A percentile compares a stretch with the other conserved stretches of the same genome.
Conservation (phyloP, 2,113 vertebrate species). For the Catharus minimus region DNA sequence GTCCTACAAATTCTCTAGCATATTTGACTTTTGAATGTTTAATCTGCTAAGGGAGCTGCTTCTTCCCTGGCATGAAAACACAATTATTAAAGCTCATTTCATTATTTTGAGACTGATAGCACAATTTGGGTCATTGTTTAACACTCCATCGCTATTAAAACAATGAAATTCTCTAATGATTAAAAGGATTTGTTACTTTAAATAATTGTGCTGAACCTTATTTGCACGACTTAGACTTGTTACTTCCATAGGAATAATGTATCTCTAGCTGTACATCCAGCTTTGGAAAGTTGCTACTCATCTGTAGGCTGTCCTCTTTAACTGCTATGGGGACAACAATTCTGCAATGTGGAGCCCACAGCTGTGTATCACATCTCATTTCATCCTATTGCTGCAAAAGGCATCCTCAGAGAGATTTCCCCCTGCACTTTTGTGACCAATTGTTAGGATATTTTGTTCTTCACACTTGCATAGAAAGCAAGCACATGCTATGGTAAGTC, state of each 20-base stretch:
- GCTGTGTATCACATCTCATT: neutral
- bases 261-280: neutral
- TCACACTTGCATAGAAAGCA: neutral
- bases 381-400: neutral
- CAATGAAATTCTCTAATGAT: slow-evolving; percentile 8
- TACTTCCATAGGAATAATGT: neutral
- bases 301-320: neutral
- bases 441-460: neutral
- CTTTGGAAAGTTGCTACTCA: neutral
- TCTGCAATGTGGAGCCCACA: rapidly evolving
- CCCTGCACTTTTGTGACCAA: neutral
- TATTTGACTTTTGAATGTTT: slow-evolving; percentile 17
- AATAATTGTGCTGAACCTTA: slow-evolving; percentile 16
- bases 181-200: slow-evolving; percentile 42
- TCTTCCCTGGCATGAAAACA: slow-evolving; percentile 40
- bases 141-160: neutral
- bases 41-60: slow-evolving; percentile 6
- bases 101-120: slow-evolving; percentile 20
- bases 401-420: neutral
- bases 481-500: neutral
- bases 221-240: neutral
- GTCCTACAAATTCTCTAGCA: neutral
- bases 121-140: slow-evolving; percentile 37
- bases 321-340: neutral
- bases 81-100: slow-evolving; percentile 39